A percentile compares a stretch with the other conserved stretches of the same genome.
These are phyloP conservation scores for Oncorhynchus kisutch DNA, from an alignment of 2,113 vertebrate species.

Conservation along the genomic window DNA sequence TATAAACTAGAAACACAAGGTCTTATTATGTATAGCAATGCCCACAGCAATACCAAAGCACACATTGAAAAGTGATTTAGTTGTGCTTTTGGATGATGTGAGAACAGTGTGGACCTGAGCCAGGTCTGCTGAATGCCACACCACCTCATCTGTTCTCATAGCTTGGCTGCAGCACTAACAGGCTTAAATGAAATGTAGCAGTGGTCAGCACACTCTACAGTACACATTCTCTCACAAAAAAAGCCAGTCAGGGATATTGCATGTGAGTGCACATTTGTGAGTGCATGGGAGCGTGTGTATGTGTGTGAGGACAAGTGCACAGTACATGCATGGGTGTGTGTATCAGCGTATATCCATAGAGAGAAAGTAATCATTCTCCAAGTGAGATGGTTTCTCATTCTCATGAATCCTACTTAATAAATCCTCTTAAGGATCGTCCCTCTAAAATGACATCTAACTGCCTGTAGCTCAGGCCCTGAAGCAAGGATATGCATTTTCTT, in stretches of 20 bases:
- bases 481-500: too few relatives aligned
- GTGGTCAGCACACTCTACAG: neutral
- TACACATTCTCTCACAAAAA: neutral
- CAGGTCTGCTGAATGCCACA: conserved; percentile 46
- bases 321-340: conserved; percentile 3
- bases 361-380: conserved; percentile 26
- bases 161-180: conserved; percentile 18
- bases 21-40: neutral
- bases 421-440: too few relatives aligned
- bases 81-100: neutral
- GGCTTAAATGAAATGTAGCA: conserved; percentile 1
- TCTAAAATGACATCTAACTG: too few relatives aligned
- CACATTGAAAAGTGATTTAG: neutral
- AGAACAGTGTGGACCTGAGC: conserved; percentile 28
- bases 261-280: neutral
- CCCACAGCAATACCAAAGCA: neutral
- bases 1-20: neutral
- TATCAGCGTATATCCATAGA: neutral
- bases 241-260: conserved; percentile 13
- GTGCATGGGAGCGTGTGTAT: neutral
- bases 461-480: too few relatives aligned
- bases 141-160: conserved; percentile 52
- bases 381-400: neutral
- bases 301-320: neutral
- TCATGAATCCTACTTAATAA: conserved; percentile 9